Evolutionary conservation across 2,113 vertebrate species (phyloP).

Genomic region (Neopipo cinnamomea): DNA sequence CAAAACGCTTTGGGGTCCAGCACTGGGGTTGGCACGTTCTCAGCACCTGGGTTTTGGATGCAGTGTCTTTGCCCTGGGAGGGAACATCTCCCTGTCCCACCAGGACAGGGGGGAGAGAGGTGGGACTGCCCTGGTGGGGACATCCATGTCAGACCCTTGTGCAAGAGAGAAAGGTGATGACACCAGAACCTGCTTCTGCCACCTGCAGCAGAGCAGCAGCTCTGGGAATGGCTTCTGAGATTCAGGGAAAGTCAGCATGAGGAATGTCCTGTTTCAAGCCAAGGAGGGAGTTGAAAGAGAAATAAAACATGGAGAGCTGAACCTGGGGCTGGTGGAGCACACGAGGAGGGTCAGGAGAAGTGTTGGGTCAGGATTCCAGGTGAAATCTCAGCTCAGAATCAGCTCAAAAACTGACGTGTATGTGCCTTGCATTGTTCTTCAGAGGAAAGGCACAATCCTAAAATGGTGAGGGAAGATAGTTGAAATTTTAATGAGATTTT

Average conservation of each 20-base stretch:
- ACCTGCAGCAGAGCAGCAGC: not conserved
- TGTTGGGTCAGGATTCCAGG: fast-evolving
- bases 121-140: not conserved
- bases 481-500: not conserved
- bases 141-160: not conserved
- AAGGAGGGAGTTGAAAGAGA: not conserved
- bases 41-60: not conserved
- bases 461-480: not conserved
- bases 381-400: not conserved
- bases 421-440: not conserved
- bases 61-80: too few species aligned
- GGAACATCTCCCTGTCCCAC: not conserved
- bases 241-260: not conserved
- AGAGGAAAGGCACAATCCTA: not conserved
- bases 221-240: not conserved
- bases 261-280: fast-evolving
- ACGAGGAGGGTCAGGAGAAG: fast-evolving
- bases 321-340: not conserved
- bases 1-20: not conserved
- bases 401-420: fast-evolving
- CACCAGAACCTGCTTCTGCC: not conserved
- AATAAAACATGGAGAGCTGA: not conserved
- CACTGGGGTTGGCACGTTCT: fast-evolving
- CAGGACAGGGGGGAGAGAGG: not conserved
- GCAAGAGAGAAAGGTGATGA: not conserved